Evolutionary conservation across 2,797 vertebrate species (phyloP).

Genomic region (Chelon labrosus): DNA sequence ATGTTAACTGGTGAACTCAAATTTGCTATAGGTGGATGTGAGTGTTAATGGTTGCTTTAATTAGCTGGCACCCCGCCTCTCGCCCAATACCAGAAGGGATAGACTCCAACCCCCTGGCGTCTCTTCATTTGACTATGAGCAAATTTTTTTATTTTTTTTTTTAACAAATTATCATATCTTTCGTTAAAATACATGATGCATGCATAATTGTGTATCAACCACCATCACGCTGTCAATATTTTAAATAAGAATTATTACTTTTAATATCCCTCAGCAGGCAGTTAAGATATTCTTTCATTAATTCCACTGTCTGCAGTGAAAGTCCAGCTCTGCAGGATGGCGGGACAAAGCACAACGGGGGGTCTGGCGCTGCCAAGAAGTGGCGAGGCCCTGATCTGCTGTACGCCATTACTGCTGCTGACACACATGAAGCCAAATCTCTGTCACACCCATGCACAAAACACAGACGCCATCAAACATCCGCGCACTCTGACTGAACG

Average conservation of each 20-base stretch:
- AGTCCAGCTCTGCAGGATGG: slow-evolving; percentile 24
- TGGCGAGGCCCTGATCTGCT: slow-evolving; percentile 24
- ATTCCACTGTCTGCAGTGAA: slow-evolving; percentile 1
- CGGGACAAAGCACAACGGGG: slow-evolving; percentile 33
- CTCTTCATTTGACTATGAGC: background rate
- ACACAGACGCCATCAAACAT: slow-evolving; percentile 31
- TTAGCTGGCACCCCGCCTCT: too few relatives aligned
- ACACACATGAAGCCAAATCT: slow-evolving; percentile 57
- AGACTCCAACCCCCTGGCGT: too few relatives aligned
- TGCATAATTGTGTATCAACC: background rate
- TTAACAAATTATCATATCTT: background rate
- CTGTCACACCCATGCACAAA: slow-evolving; percentile 42
- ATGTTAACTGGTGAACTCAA: too few relatives aligned
- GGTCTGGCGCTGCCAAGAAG: slow-evolving; percentile 26
- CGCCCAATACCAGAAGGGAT: too few relatives aligned
- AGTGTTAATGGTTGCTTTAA: too few relatives aligned
- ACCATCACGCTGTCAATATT: background rate
- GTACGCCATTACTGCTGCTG: slow-evolving; percentile 45
- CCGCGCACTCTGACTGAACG: background rate
- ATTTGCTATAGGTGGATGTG: too few relatives aligned
- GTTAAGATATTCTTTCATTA: slow-evolving; percentile 1
- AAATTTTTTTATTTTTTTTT: background rate
- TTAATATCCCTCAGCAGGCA: background rate
- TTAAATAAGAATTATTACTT: background rate
- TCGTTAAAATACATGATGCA: background rate